These are phyloP conservation scores for Orestias chungarensis DNA, from an alignment of 2,797 vertebrate species.

Conservation along the genomic window DNA sequence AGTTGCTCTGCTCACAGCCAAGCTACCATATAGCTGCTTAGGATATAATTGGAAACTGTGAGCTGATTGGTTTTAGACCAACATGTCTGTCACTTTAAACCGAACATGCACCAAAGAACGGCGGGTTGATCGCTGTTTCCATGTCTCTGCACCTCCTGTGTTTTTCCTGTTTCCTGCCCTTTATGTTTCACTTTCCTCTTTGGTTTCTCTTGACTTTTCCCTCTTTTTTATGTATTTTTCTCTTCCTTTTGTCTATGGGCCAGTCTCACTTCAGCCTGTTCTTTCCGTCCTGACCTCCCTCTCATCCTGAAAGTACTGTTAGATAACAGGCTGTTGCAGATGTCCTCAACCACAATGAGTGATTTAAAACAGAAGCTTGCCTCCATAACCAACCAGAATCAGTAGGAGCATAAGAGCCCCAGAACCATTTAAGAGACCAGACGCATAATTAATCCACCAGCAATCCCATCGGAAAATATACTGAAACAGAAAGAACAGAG, in stretches of 20 bases:
- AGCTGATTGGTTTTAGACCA: slow-evolving; percentile 77
- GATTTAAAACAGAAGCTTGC: slow-evolving; percentile 59
- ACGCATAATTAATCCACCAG: slow-evolving; percentile 23
- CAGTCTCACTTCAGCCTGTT: background rate
- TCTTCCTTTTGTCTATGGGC: background rate
- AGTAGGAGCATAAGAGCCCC: slow-evolving; percentile 38
- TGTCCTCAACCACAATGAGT: slow-evolving; percentile 30
- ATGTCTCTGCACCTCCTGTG: slow-evolving; percentile 15
- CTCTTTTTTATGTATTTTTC: slow-evolving; percentile 12
- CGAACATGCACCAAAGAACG: slow-evolving; percentile 34
- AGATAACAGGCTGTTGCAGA: slow-evolving; percentile 58
- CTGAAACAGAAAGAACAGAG: background rate
- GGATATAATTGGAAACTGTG: slow-evolving; percentile 49
- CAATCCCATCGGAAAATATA: slow-evolving; percentile 7
- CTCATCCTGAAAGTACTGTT: slow-evolving; percentile 37
- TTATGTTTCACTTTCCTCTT: background rate
- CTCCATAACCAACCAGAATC: slow-evolving; percentile 57
- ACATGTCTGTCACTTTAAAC: slow-evolving; percentile 58
- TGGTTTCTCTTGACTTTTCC: slow-evolving; percentile 3
- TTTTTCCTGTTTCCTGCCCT: background rate
- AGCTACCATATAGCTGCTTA: slow-evolving; percentile 36
- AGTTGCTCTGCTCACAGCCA: slow-evolving; percentile 4
- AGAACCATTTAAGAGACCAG: slow-evolving; percentile 43
- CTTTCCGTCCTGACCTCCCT: slow-evolving; percentile 24
- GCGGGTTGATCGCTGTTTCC: slow-evolving; percentile 56